These are phyloP conservation scores for Oscheius sp. DNA, from an alignment of 2,888 invertebrate species.

Conservation along the genomic window DNA sequence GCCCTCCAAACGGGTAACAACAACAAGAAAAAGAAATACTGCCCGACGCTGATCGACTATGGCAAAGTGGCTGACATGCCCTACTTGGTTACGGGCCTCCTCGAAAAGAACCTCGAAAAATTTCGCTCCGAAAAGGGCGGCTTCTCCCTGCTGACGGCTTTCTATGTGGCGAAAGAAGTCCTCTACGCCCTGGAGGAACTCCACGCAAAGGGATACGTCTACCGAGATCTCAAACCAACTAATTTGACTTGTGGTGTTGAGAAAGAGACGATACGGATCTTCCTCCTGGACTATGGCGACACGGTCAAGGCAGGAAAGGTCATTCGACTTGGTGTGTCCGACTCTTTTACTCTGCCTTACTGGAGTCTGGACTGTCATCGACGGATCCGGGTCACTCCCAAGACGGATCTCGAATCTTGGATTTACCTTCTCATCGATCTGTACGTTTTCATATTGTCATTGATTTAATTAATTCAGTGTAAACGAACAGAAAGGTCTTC, in stretches of 20 bases:
- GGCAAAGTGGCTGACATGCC: slow-evolving; percentile 37
- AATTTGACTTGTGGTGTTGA: slow-evolving; percentile 1
- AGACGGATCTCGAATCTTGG: slow-evolving; percentile 38
- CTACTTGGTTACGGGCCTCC: slow-evolving; percentile 16
- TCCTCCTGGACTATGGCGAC: slow-evolving; percentile 35
- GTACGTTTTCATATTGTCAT: neutral
- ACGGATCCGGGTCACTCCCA: neutral
- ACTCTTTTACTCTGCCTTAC: slow-evolving; percentile 20
- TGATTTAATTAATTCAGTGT: neutral
- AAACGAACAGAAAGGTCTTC: slow-evolving; percentile 3
- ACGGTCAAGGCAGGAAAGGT: slow-evolving; percentile 25
- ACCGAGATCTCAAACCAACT: slow-evolving; percentile 22
- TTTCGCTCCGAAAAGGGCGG: neutral
- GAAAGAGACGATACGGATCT: neutral
- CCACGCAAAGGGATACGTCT: slow-evolving; percentile 22
- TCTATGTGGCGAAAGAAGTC: slow-evolving; percentile 22
- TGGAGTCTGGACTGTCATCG: slow-evolving; percentile 31
- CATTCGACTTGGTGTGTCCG: slow-evolving; percentile 18
- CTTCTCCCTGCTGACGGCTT: neutral
- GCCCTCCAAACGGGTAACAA: neutral
- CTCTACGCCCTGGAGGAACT: slow-evolving; percentile 17
- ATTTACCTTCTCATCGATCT: slow-evolving; percentile 30
- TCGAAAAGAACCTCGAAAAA: slow-evolving; percentile 20
- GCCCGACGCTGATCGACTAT: slow-evolving; percentile 12
- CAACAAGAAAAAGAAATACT: slow-evolving; percentile 1